phyloP scores from a whole-genome alignment of 2,888 invertebrate species.

The Desoria tigrina region DNA sequence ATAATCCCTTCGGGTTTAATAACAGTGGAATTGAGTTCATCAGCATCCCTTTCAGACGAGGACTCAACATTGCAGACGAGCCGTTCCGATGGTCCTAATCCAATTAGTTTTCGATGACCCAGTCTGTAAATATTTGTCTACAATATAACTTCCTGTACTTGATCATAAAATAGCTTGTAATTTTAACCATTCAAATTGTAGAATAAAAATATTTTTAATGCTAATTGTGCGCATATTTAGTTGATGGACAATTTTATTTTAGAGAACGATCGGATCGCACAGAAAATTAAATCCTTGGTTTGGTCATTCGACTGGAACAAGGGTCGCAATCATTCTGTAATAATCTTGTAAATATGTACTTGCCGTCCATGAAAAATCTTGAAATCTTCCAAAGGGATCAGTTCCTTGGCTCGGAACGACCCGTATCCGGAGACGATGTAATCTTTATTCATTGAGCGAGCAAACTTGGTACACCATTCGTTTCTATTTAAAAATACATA shows the following conservation, averaged over 20 bases:
- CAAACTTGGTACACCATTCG: conserved; percentile 66
- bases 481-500: conserved; percentile 56
- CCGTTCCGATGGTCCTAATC: not conserved
- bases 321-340: too few relatives aligned
- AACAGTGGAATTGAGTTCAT: not conserved
- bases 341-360: too few relatives aligned
- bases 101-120: not conserved
- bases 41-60: not conserved
- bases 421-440: not conserved
- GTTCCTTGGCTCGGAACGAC: conserved; percentile 12
- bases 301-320: too few relatives aligned
- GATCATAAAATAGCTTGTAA: not conserved
- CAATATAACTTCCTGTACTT: not conserved
- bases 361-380: not conserved
- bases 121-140: not conserved
- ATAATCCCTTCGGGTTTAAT: not conserved
- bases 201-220: too few relatives aligned
- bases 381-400: not conserved
- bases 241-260: too few relatives aligned
- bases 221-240: too few relatives aligned
- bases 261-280: too few relatives aligned
- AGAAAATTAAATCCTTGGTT: too few relatives aligned
- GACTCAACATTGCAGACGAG: not conserved
- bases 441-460: conserved; percentile 68
- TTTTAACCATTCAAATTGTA: too few relatives aligned